phyloP scores from a whole-genome alignment of 2,888 invertebrate genomes.

The Andrena bicolor region DNA sequence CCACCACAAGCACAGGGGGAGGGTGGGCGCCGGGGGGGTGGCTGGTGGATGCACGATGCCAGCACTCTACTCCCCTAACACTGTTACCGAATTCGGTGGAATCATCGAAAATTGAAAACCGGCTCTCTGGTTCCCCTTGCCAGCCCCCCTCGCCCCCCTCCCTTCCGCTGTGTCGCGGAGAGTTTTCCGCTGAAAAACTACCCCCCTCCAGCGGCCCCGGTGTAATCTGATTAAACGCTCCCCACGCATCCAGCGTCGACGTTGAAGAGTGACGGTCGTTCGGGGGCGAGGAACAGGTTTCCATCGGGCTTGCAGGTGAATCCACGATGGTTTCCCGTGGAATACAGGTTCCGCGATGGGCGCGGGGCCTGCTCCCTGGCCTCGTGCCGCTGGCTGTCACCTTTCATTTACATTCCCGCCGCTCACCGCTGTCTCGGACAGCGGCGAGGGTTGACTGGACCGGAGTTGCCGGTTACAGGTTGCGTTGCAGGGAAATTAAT shows the following conservation, averaged over 20 bases:
- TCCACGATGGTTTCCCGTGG: not conserved
- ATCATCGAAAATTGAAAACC: slow-evolving; percentile 85
- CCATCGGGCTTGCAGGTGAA: slow-evolving; percentile 48
- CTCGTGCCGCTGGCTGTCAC: not conserved
- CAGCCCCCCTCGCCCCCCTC: too few relatives aligned
- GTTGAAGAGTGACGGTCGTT: slow-evolving; percentile 37
- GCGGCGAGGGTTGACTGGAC: slow-evolving; percentile 17
- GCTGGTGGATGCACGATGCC: slow-evolving; percentile 64
- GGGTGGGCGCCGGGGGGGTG: slow-evolving; percentile 32
- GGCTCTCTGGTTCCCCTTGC: slow-evolving; percentile 51
- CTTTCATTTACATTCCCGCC: slow-evolving; percentile 44
- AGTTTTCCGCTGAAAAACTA: slow-evolving; percentile 52
- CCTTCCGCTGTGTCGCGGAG: not conserved
- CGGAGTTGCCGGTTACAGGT: slow-evolving; percentile 35
- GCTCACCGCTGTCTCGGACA: not conserved
- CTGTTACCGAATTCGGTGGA: slow-evolving; percentile 83
- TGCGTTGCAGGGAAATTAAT: slow-evolving; percentile 17
- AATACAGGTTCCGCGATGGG: slow-evolving; percentile 41
- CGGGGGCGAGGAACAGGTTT: slow-evolving; percentile 49
- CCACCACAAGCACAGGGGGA: slow-evolving; percentile 58
- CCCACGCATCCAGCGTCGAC: slow-evolving; percentile 29
- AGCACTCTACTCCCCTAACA: slow-evolving; percentile 71
- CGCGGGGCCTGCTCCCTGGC: slow-evolving; percentile 18
- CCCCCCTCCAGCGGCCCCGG: slow-evolving; percentile 14
- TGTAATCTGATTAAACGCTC: slow-evolving; percentile 63